Conservation (phyloP, 2,113 vertebrate genomes). For the Petroica traversi region DNA sequence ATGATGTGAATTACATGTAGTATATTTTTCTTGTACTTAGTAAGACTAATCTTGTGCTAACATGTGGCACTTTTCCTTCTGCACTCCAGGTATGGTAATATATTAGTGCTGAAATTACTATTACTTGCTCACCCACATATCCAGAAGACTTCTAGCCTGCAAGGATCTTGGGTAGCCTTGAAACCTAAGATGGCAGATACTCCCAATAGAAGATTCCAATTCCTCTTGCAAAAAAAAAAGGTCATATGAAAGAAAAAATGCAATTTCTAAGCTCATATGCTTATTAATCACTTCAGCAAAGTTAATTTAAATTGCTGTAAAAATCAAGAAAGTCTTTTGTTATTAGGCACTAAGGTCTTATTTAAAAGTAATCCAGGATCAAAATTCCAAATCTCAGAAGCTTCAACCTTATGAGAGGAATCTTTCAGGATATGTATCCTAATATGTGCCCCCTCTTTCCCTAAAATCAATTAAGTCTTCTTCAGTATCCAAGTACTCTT, state of each 20-base stretch:
- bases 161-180: background rate
- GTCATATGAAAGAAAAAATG: background rate
- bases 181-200: background rate
- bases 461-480: background rate
- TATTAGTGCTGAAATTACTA: background rate
- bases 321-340: background rate
- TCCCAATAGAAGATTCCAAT: background rate
- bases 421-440: background rate
- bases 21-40: background rate
- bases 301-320: background rate
- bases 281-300: background rate
- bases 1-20: background rate
- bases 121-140: background rate
- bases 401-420: background rate
- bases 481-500: background rate
- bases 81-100: background rate
- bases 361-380: background rate
- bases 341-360: background rate
- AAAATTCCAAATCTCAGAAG: background rate
- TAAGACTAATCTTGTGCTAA: background rate
- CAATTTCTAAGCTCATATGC: background rate
- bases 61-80: background rate
- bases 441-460: background rate
- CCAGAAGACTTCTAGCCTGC: background rate
- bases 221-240: background rate